Conservation (phyloP, 1,140 invertebrate species). For the Ectropis grisescens region DNA sequence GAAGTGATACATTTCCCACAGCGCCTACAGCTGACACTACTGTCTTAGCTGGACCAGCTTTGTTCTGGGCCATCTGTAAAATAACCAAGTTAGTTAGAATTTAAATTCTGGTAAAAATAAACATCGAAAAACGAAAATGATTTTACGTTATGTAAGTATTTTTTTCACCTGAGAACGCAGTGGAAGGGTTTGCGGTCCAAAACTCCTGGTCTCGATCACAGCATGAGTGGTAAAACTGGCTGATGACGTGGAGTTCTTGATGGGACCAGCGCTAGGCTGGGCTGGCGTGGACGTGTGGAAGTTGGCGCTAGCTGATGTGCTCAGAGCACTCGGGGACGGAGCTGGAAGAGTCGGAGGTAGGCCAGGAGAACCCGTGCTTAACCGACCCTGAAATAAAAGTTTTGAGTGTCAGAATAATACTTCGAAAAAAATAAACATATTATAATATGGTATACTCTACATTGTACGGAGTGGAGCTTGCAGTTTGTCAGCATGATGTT, state of each 20-base stretch:
- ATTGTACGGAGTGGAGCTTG: too few species aligned
- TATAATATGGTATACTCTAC: too few species aligned
- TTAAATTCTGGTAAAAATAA: neutral
- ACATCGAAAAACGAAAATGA: neutral
- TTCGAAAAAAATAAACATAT: too few species aligned
- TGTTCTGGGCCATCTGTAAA: slow-evolving; percentile 59
- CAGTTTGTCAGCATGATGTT: too few species aligned
- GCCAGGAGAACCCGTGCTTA: slow-evolving; percentile 61
- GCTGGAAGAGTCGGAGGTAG: slow-evolving; percentile 76
- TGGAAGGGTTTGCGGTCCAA: slow-evolving; percentile 63
- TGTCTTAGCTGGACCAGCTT: slow-evolving; percentile 59
- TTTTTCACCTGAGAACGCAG: slow-evolving; percentile 65
- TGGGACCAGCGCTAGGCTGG: slow-evolving; percentile 66
- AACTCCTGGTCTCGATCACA: slow-evolving; percentile 66
- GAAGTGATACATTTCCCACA: slow-evolving; percentile 81
- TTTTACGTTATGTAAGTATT: neutral
- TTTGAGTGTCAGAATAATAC: too few species aligned
- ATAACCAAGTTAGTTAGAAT: neutral
- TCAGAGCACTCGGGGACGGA: slow-evolving; percentile 72
- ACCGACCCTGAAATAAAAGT: slow-evolving; percentile 56
- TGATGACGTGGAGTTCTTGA: slow-evolving; percentile 71
- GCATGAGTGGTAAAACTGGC: slow-evolving; percentile 71
- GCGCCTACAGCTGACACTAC: slow-evolving; percentile 64
- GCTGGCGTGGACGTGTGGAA: slow-evolving; percentile 63
- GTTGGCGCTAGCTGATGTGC: slow-evolving; percentile 57